These are phyloP conservation scores for Eristalinus sepulchralis DNA, from an alignment of 2,888 invertebrate species.

Conservation along the genomic window DNA sequence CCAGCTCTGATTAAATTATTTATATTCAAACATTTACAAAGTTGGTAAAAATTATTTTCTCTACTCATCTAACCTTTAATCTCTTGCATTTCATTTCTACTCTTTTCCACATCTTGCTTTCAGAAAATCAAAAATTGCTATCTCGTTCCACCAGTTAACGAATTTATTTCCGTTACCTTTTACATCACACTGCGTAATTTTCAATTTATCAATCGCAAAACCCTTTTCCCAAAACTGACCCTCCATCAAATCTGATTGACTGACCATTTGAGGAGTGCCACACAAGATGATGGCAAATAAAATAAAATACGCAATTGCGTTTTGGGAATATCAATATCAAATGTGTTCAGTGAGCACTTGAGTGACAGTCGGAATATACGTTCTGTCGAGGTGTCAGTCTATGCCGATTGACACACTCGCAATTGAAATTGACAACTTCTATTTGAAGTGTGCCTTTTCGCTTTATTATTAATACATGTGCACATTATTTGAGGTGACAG, in stretches of 20 bases:
- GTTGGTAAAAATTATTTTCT: no score
- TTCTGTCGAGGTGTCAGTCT: neutral
- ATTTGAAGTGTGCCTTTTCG: neutral
- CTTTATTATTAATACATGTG: neutral
- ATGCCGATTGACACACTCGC: neutral
- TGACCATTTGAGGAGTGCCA: neutral
- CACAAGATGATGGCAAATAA: neutral
- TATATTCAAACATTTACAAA: no score
- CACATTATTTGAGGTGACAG: neutral
- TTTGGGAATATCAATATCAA: neutral
- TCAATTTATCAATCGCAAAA: neutral
- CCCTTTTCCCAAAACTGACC: neutral
- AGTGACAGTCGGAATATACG: neutral
- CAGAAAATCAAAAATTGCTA: no score
- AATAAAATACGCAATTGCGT: neutral
- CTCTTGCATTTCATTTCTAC: no score
- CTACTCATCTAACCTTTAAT: no score
- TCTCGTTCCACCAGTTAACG: no score
- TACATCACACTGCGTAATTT: neutral
- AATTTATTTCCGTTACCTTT: neutral
- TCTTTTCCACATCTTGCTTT: no score
- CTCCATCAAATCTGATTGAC: neutral
- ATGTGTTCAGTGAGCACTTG: neutral
- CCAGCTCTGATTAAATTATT: no score
- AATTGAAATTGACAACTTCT: neutral